phyloP scores from a whole-genome alignment of 2,888 invertebrate genomes.

The Pycnomerus fuliginosus region DNA sequence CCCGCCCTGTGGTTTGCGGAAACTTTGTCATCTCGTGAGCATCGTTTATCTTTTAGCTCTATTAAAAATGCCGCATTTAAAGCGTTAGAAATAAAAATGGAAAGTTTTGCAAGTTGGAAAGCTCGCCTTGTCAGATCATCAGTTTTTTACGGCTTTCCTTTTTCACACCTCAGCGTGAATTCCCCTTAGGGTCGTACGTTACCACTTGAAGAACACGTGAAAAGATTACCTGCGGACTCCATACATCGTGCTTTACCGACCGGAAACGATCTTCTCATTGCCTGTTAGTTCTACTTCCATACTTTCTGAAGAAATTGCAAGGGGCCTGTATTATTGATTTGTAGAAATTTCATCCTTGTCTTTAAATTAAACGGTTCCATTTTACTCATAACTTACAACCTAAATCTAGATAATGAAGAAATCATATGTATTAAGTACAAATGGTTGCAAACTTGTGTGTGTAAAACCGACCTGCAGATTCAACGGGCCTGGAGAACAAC shows the following conservation, averaged over 20 bases:
- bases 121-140: constrained; percentile 20
- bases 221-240: constrained; percentile 40
- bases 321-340: too few species aligned
- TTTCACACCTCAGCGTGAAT: constrained; percentile 33
- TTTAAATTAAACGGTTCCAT: too few species aligned
- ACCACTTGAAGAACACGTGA: constrained; percentile 39
- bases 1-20: constrained; percentile 35
- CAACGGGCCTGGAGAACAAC: too few species aligned
- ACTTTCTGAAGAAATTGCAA: too few species aligned
- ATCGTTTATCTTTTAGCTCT: constrained; percentile 34
- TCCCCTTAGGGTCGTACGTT: constrained; percentile 41
- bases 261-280: constrained; percentile 37
- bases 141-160: constrained; percentile 30
- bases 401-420: too few species aligned
- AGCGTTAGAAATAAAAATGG: constrained; percentile 1
- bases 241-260: constrained; percentile 41
- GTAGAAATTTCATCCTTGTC: too few species aligned
- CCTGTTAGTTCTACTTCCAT: constrained; percentile 5
- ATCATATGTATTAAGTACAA: too few species aligned
- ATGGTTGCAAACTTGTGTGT: too few species aligned
- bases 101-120: constrained; percentile 4
- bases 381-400: too few species aligned
- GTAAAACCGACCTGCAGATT: too few species aligned
- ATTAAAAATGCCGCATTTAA: constrained; percentile 5
- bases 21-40: constrained; percentile 37